Conservation (phyloP, 2,888 invertebrate genomes). For the Drepanosiphum platanoidis region DNA sequence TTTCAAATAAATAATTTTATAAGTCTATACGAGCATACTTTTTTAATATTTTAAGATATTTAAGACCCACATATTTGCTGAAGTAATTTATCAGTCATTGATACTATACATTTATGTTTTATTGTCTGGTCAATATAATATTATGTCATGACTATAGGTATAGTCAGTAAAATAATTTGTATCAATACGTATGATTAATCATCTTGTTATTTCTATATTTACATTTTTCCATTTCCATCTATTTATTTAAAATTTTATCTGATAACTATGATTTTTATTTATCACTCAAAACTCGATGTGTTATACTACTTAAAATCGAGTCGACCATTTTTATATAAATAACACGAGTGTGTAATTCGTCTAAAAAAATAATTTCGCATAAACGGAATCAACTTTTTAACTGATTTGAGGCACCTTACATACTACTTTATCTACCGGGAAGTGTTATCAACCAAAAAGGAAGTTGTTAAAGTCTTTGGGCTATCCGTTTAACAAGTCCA, state of each 20-base stretch:
- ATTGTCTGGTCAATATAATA: too few relatives aligned
- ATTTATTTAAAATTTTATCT: too few relatives aligned
- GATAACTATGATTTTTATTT: too few relatives aligned
- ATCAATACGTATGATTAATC: too few relatives aligned
- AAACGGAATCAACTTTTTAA: background rate
- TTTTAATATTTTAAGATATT: background rate
- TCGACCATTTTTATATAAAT: background rate
- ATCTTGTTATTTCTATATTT: too few relatives aligned
- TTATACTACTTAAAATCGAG: background rate
- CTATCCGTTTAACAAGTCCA: conserved; percentile 36
- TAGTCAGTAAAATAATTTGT: too few relatives aligned
- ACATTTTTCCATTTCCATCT: too few relatives aligned
- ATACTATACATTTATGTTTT: too few relatives aligned
- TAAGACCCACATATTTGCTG: too few relatives aligned
- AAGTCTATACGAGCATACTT: background rate
- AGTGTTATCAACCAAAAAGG: conserved; percentile 30
- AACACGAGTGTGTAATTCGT: background rate
- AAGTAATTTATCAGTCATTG: too few relatives aligned
- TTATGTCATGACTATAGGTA: too few relatives aligned
- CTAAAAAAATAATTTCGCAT: background rate
- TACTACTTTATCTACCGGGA: background rate
- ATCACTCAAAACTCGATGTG: too few relatives aligned
- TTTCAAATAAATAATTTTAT: background rate
- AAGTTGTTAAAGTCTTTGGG: conserved; percentile 37
- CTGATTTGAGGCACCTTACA: background rate